Evolutionary conservation across 2,888 invertebrate genomes (phyloP).

Genomic region (Apodemia mormo): DNA sequence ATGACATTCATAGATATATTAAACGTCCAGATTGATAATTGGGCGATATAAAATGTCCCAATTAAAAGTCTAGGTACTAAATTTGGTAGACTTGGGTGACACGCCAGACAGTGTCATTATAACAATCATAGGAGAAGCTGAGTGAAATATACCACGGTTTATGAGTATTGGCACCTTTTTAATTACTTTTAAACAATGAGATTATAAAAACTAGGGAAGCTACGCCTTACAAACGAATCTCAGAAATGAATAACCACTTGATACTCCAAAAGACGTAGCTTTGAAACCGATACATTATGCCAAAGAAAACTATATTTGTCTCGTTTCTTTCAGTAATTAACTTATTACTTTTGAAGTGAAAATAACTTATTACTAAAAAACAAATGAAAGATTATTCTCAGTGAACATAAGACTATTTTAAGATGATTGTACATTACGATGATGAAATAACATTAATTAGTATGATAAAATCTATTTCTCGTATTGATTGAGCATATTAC

Average conservation of each 20-base stretch:
- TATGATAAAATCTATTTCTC: neutral
- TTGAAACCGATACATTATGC: neutral
- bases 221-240: neutral
- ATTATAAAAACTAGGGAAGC: neutral
- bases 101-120: too few relatives aligned
- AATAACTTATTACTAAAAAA: too few relatives aligned
- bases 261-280: neutral
- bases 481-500: neutral
- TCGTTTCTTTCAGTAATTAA: neutral
- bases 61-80: too few relatives aligned
- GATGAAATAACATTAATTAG: neutral
- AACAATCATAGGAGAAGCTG: too few relatives aligned
- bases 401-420: slow-evolving; percentile 14
- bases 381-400: slow-evolving; percentile 18
- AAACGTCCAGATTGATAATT: too few relatives aligned
- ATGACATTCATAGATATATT: too few relatives aligned
- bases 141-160: too few relatives aligned
- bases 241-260: neutral
- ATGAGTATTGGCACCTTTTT: too few relatives aligned
- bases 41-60: too few relatives aligned
- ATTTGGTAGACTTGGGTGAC: too few relatives aligned
- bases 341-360: neutral
- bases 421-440: slow-evolving; percentile 3
- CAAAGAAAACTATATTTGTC: neutral
- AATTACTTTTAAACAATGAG: too few relatives aligned